A percentile compares a stretch with the other conserved stretches of the same genome.
Evolutionary conservation across 2,113 vertebrate genomes (phyloP).

Genomic region (Hucho hucho): DNA sequence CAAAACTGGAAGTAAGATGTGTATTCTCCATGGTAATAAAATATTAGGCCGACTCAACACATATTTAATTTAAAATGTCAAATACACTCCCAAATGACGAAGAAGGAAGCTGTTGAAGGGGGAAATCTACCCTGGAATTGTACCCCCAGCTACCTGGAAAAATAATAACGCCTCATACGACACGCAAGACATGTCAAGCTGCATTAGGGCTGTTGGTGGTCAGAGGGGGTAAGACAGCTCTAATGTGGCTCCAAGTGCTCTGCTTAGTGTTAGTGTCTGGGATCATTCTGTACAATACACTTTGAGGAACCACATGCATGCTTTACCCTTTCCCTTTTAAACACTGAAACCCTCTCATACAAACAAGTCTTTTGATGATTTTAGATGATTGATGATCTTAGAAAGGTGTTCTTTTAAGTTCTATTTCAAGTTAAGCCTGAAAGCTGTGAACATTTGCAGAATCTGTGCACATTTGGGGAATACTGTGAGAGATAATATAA

Average conservation of each 20-base stretch:
- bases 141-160: slow-evolving; percentile 19
- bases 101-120: neutral
- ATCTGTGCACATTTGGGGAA: slow-evolving; percentile 50
- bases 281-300: slow-evolving; percentile 19
- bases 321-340: slow-evolving; percentile 19
- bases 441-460: slow-evolving; percentile 44
- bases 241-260: slow-evolving; percentile 33
- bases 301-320: slow-evolving; percentile 28
- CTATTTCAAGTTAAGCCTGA: slow-evolving; percentile 30
- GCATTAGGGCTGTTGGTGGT: slow-evolving; percentile 56
- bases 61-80: too few species aligned
- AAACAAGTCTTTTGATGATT: slow-evolving; percentile 25
- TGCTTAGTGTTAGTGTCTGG: slow-evolving; percentile 41
- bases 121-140: slow-evolving; percentile 6
- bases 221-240: slow-evolving; percentile 37
- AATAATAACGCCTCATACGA: slow-evolving; percentile 26
- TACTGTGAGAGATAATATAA: slow-evolving; percentile 20
- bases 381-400: slow-evolving; percentile 10
- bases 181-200: slow-evolving; percentile 41
- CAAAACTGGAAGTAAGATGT: neutral
- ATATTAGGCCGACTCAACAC: too few species aligned
- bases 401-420: slow-evolving; percentile 27
- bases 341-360: slow-evolving; percentile 12
- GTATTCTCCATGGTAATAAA: too few species aligned
- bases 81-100: neutral